Evolutionary conservation across 2,797 vertebrate species (phyloP), one percentile per base, ranked within the genome.

Genomic region (Distichodus sexfasciatus): DNA sequence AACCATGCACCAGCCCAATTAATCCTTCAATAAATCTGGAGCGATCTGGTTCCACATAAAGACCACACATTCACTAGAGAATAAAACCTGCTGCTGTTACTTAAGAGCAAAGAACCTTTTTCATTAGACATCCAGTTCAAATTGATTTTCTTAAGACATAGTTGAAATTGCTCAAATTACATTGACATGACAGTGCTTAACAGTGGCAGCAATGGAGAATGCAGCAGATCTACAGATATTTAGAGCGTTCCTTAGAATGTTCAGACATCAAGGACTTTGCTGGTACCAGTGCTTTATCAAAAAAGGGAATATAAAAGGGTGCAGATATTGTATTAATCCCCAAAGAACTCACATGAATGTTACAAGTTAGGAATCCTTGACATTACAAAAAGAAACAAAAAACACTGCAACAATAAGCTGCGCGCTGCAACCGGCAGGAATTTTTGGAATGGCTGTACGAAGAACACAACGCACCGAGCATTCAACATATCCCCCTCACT

Each of bases 11-110:
- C n/a, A n/a, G n/a, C n/a, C n/a, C n/a, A n/a, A n/a, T n/a, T n/a
- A n/a, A n/a, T n/a, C n/a, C 73, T 84, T 86, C 82, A 85, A 85
- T 79, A 84, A 77, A 68, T 84, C 82, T 24, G 80, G 76, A 75
- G 78, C 83, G 89, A 87, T 85, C 82, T 76, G 80, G 83, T 90
- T 89, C 88, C 84, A 83, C 86, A 82, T 82, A 78, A 81, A 82
- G 81, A 85, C 89, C 72, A 69, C 87, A 89, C 87, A 90, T 86
- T 88, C 86, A 86, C 83, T 83, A 75, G 77, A 72, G 77, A 88
- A 89, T 86, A 86, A 89, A 90, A 88, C 72, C 79, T 80, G 83
- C 87, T 87, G 82, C 86, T 85, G 83, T 88, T 78, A 83, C 76
- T 85, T 89, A 87, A 90, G 87, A 88, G 89, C 87, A 90, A 84